Conservation (phyloP, 2,797 vertebrate genomes). For the Gorsachius magnificus region DNA sequence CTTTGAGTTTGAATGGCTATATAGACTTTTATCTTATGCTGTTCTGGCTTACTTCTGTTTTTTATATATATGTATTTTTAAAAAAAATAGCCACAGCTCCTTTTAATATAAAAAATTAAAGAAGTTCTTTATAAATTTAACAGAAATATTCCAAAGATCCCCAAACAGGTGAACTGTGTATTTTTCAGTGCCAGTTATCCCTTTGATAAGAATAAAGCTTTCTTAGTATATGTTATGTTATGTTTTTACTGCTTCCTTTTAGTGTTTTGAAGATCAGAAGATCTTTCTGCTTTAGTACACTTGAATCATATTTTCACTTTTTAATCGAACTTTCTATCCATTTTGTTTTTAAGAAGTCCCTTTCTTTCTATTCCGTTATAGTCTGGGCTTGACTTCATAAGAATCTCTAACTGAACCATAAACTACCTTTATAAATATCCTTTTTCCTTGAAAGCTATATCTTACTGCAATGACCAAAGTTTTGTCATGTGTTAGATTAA, state of each 20-base stretch:
- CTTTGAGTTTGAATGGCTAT: neutral
- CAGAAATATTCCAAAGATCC: neutral
- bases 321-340: neutral
- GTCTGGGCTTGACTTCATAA: constrained; percentile 24
- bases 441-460: constrained; percentile 67
- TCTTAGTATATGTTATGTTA: neutral
- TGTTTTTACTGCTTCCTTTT: neutral
- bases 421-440: constrained; percentile 66
- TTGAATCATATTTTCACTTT: constrained; percentile 19
- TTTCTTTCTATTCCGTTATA: constrained; percentile 24
- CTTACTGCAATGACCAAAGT: constrained; percentile 64
- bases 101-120: neutral
- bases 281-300: neutral
- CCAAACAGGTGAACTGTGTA: neutral
- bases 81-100: neutral
- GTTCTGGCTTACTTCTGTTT: neutral
- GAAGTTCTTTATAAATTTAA: neutral
- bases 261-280: neutral
- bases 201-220: neutral
- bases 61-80: neutral
- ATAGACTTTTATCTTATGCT: neutral
- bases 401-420: constrained; percentile 59
- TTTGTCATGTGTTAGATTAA: constrained; percentile 73
- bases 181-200: neutral
- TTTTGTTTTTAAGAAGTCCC: constrained; percentile 17